phyloP scores from a whole-genome alignment of 2,888 invertebrate genomes.

The Melanargia galathea region DNA sequence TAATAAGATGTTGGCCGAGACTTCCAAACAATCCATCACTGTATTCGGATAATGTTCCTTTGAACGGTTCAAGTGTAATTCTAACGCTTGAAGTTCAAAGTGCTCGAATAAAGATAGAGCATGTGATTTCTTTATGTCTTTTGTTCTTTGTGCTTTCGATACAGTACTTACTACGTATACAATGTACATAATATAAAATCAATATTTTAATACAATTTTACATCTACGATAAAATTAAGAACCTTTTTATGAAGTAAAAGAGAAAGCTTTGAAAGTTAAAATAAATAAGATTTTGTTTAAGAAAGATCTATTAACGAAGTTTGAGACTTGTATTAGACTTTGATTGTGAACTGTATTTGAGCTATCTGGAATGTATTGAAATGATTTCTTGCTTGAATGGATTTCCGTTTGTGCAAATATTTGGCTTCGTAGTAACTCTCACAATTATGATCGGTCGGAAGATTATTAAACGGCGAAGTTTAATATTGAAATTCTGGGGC shows the following conservation, averaged over 20 bases:
- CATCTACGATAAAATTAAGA: not conserved
- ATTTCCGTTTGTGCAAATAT: slow-evolving; percentile 75
- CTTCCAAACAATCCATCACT: slow-evolving; percentile 64
- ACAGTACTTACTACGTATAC: not conserved
- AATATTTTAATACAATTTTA: not conserved
- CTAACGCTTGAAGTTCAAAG: slow-evolving; percentile 28
- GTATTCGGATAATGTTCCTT: slow-evolving; percentile 55
- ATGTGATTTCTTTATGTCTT: slow-evolving; percentile 4
- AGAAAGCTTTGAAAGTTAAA: slow-evolving; percentile 1
- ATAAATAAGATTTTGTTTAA: slow-evolving; percentile 20
- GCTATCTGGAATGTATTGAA: slow-evolving; percentile 71
- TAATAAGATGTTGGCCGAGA: slow-evolving; percentile 63
- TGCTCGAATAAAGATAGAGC: slow-evolving; percentile 12
- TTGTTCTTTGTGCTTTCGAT: not conserved
- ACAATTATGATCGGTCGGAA: slow-evolving; percentile 65
- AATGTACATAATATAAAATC: too few relatives aligned
- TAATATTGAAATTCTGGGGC: slow-evolving; percentile 9
- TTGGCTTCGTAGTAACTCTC: slow-evolving; percentile 68
- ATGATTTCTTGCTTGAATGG: slow-evolving; percentile 75
- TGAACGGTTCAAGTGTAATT: slow-evolving; percentile 47
- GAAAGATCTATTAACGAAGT: slow-evolving; percentile 66
- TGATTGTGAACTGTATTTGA: slow-evolving; percentile 74
- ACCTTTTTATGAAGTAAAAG: not conserved
- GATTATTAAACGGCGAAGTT: slow-evolving; percentile 40
- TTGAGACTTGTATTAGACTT: slow-evolving; percentile 74